Evolutionary conservation across 2,888 invertebrate species (phyloP).

Genomic region (Apocheima hispidaria): DNA sequence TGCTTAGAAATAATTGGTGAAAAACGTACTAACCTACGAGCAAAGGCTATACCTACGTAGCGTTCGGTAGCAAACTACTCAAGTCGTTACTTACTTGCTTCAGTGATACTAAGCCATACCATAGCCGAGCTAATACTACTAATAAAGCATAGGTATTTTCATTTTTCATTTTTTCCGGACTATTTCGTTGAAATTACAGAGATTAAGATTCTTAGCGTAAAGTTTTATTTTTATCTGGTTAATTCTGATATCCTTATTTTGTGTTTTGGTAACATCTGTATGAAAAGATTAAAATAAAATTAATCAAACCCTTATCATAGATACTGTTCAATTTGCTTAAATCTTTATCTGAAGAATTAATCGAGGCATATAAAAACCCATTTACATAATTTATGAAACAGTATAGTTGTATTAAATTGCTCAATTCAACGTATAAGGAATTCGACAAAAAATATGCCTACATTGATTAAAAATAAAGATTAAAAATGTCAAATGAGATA

Average conservation of each 20-base stretch:
- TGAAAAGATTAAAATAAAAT: not conserved
- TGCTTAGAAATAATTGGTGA: no score
- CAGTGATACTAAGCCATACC: no score
- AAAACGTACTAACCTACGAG: no score
- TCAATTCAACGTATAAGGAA: not conserved
- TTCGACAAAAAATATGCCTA: not conserved
- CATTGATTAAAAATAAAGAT: not conserved
- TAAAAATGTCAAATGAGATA: conserved; percentile 8
- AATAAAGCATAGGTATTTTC: no score
- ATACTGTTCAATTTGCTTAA: not conserved
- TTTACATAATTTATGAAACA: not conserved
- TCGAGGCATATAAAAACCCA: conserved; percentile 1
- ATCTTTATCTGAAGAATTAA: conserved; percentile 3
- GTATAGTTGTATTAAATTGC: not conserved
- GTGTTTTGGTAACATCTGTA: not conserved
- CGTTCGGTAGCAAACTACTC: no score
- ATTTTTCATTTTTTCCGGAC: no score
- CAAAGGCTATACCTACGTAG: no score
- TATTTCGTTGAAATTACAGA: not conserved
- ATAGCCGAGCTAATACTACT: no score
- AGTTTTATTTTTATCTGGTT: not conserved
- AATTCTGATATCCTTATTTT: not conserved
- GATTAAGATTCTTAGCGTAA: not conserved
- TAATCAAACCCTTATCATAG: conserved; percentile 8
- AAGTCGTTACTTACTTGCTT: no score